A percentile compares a stretch with the other conserved stretches of the same genome.
phyloP scores from a whole-genome alignment of 1,140 invertebrate genomes.

The Drosophila quadrilineata region DNA sequence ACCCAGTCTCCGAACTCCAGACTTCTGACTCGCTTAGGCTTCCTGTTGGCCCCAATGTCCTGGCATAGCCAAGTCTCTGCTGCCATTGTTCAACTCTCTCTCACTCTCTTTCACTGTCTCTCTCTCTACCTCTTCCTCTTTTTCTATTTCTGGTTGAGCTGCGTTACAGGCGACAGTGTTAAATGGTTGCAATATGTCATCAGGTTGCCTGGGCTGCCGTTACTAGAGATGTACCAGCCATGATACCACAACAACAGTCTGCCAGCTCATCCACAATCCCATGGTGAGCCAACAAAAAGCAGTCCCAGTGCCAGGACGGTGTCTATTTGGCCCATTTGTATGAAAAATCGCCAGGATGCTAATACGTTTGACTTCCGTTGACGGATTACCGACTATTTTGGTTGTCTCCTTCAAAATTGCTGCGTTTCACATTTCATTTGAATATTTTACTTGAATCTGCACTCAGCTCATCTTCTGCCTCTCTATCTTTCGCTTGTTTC shows the following conservation, averaged over 20 bases:
- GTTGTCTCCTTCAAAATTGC: conserved; percentile 51
- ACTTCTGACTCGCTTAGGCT: too few relatives aligned
- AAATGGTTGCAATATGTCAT: conserved; percentile 81
- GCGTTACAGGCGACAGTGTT: conserved; percentile 77
- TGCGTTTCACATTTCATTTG: conserved; percentile 76
- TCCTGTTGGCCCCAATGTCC: too few relatives aligned
- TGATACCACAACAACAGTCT: conserved; percentile 63
- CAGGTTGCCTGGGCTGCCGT: conserved; percentile 57
- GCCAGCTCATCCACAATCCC: background rate
- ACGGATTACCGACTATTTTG: conserved; percentile 79
- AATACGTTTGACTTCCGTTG: conserved; percentile 81
- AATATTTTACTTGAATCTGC: conserved; percentile 63
- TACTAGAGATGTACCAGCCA: conserved; percentile 61
- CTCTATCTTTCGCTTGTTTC: background rate
- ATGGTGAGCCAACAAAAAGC: background rate
- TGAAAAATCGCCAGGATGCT: conserved; percentile 81
- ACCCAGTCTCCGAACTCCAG: too few relatives aligned
- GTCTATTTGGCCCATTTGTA: conserved; percentile 74
- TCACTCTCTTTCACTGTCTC: conserved; percentile 6
- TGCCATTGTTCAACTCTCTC: too few relatives aligned
- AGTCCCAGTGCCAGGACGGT: conserved; percentile 11
- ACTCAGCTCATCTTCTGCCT: background rate
- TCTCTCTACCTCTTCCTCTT: background rate
- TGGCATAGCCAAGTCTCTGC: too few relatives aligned
- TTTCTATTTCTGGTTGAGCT: conserved; percentile 39